Base-by-base conservation (phyloP, 1,140 invertebrate species). In the Dryas iulia region DNA sequence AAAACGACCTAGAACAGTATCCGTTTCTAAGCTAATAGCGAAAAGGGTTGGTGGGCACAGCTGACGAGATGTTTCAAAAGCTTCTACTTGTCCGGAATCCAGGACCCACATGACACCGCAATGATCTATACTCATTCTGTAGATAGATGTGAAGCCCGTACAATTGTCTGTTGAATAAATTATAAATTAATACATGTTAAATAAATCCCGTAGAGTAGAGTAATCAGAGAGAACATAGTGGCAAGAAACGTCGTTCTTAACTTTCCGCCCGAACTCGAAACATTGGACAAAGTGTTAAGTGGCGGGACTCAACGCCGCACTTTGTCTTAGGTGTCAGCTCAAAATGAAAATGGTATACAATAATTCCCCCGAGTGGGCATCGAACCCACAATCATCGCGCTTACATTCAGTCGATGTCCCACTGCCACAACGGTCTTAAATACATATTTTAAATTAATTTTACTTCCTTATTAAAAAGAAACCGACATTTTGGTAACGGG, bases 91-190 rank as follows among this genome's bases (percentile, higher is more conserved):
- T 0, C 96, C 96, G 0, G 96, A 95, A 81, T 97, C 96, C 18
- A 97, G 87, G 0, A 95, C 93, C 96, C 96, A 97, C 26, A 97
- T 87, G 3, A 95, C 91, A 28, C 93, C 91, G 79, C 96, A 97
- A 25, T 93, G 92, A 77, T 97, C 96, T 0, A 95, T 93, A 71
- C 93, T 93, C 76, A 96, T 94, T 8, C 96, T 93, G 76, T 96
- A 97, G 0, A 96, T 95, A 0, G 96, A 97, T 0, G 95, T 96
- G 23, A 97, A 86, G 24, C 94, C 94, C 0, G 93, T 93, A 78
- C 96, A 97, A 68, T 94, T 92, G 57, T 24, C 91, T 92, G 82
- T 68, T 78, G 73, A 39, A 66, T 59, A 80, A 71, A 72, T 59
- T 54, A 24, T 54, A 24, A 56, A 56, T 56, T 56, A 25, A 25